Conservation (phyloP, 2,113 vertebrate species). For the Tauraco erythrolophus region DNA sequence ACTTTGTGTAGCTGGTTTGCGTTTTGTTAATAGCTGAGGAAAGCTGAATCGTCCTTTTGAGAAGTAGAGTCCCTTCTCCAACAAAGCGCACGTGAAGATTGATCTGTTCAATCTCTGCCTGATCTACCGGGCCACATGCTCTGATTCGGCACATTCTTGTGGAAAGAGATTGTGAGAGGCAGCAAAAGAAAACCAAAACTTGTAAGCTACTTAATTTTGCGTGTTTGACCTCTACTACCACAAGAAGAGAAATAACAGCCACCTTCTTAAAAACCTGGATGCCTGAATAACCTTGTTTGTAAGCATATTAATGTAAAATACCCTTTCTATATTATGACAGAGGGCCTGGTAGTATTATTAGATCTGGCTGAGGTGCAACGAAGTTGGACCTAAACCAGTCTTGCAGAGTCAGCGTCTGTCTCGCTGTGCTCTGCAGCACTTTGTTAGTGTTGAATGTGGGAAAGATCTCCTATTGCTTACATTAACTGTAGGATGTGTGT, state of each 20-base stretch:
- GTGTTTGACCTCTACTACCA: not conserved
- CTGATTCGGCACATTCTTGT: not conserved
- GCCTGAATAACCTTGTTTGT: not conserved
- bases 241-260: not conserved
- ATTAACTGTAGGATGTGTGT: not conserved
- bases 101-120: not conserved
- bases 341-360: not conserved
- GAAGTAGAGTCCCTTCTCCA: not conserved
- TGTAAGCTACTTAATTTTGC: not conserved
- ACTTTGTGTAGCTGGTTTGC: not conserved
- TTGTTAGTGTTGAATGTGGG: not conserved
- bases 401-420: not conserved
- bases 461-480: not conserved
- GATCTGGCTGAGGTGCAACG: not conserved
- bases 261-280: not conserved
- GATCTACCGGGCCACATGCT: not conserved
- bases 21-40: not conserved
- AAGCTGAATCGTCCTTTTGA: accelerated
- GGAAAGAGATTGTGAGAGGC: not conserved
- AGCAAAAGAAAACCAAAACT: not conserved
- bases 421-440: not conserved
- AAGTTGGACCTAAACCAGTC: not conserved
- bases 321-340: not conserved
- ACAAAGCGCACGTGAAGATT: accelerated
- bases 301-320: not conserved